Base-by-base conservation (phyloP, 1,140 invertebrate species). In the Brachionus koreanus region DNA sequence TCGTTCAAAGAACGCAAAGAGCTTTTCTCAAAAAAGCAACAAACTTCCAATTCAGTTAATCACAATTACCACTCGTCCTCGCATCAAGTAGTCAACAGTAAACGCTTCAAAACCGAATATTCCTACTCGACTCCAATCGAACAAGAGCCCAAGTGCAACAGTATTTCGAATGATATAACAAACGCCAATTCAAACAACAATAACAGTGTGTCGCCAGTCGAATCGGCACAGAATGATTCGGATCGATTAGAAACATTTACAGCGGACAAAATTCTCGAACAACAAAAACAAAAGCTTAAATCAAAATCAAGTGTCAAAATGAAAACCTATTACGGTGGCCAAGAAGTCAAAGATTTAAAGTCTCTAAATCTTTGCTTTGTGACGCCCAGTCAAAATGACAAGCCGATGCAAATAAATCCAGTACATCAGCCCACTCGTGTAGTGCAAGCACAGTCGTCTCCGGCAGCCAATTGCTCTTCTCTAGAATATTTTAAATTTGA, bases 251-350 rank as follows among this genome's bases (percentile, higher is more conserved):
- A 43, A 29, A n/a, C 39, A 12, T 35, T 79, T 42, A 61, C 33
- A 9, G 61, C 49, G 19, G 76, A 57, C 57, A 23, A 79, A 61
- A 37, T 61, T 23, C 29, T 79, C 9, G 33, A 79, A 65, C 29
- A 79, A 33, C 46, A 79, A 61, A 57, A 79, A 35, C 33, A 37
- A 39, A 79, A 79, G 37, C 49, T 61, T 25, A 79, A 79, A 43
- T 79, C 76, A 29, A 79, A 79, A 43, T 79, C 76, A 35, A 61
- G 46, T 61, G 76, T 79, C n/a, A 79, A 79, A 79, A 79, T 79
- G 76, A 79, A 79, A 13, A 79, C 76, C 12, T 79, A 42, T 43
- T 79, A 61, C 76, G 76, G 76, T 65, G 76, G 76, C 49, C 25
- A 79, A 61, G 76, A 79, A 65, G 33, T 79, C 1, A 79, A 65